Base-by-base conservation (phyloP, 1,140 invertebrate species). In the Daktulosphaira vitifoliae region DNA sequence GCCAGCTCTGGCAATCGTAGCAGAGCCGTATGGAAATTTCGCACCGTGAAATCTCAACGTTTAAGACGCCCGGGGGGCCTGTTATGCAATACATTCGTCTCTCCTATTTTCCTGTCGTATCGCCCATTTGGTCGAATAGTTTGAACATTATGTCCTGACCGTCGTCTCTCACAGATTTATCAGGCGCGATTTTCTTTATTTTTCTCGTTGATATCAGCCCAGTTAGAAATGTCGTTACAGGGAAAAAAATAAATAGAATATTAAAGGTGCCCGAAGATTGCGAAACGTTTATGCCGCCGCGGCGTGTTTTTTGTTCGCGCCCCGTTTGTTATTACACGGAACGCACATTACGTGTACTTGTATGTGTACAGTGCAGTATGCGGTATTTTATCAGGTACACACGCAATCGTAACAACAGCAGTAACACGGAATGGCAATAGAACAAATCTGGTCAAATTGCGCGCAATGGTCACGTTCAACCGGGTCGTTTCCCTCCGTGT, bases 381-480 rank as follows among this genome's bases (percentile, higher is more conserved):
- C 29, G 29, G 29, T 39, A 54, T 54, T 54, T 54, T 54, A 54
- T 54, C 52, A 54, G 52, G 52, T 54, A 39, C 15, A 51, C 29
- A 11, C 29, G 29, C 29, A 33, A 11, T 11, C 29, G 5, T 51
- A 26, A 29, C 39, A n/a, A 26, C 33, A 37, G 38, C 39, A 20
- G 54, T 33, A 33, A 33, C 29, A 33, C 29, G 29, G 29, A 33
- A 33, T 25, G 38, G 3, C 38, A 44, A 23, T 44, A 59, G 7
- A 44, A 59, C 54, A 44, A 59, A 59, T 59, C 54, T 44, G 54
- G 39, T 59, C 51, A 37, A 53, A 53, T 53, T 53, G 51, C 29
- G 51, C 39, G 54, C 38, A 39, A 44, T 39, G 54, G 54, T 59
- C 54, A 59, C 54, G 54, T 59, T 15, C 39, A 4, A 59, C 11